Evolutionary conservation across 2,113 vertebrate species (phyloP).

Genomic region (Oceanodroma tethys): DNA sequence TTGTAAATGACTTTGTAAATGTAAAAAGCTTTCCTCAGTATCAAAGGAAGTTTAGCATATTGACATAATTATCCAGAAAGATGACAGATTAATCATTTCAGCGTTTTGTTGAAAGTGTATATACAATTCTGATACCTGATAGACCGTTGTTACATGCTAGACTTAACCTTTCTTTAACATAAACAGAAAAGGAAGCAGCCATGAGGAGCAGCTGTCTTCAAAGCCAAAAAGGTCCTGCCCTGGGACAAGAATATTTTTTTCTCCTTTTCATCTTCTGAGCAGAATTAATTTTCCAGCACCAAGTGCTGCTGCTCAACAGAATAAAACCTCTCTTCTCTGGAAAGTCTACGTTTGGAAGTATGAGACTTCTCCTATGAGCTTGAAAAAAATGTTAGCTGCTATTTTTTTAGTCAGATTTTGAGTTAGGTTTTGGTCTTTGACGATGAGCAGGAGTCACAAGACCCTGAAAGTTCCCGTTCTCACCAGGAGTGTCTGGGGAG

Average conservation of each 20-base stretch:
- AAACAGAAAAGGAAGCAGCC: neutral
- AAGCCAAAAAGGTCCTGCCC: neutral
- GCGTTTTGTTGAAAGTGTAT: neutral
- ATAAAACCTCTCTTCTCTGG: neutral
- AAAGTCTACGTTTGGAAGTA: neutral
- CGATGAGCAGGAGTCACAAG: neutral
- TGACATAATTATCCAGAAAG: conserved; percentile 17
- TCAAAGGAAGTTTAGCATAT: neutral
- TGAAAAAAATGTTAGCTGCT: fast-evolving
- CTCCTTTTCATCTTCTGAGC: neutral
- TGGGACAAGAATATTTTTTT: neutral
- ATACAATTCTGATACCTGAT: neutral
- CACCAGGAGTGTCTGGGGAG: neutral
- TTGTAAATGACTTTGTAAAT: neutral
- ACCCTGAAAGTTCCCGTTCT: neutral
- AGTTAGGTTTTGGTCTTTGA: neutral
- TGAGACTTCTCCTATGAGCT: neutral
- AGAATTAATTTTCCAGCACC: neutral
- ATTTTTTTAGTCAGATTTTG: neutral
- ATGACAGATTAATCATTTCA: conserved; percentile 27
- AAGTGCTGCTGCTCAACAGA: neutral
- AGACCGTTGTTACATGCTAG: neutral
- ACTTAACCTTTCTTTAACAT: neutral
- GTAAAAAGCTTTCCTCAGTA: neutral
- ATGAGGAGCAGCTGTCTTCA: neutral